Percentiles rank a stretch among this genome's conserved stretches.
Evolutionary conservation across 2,888 invertebrate genomes (phyloP).

Genomic region (Yponomeuta sedellus): DNA sequence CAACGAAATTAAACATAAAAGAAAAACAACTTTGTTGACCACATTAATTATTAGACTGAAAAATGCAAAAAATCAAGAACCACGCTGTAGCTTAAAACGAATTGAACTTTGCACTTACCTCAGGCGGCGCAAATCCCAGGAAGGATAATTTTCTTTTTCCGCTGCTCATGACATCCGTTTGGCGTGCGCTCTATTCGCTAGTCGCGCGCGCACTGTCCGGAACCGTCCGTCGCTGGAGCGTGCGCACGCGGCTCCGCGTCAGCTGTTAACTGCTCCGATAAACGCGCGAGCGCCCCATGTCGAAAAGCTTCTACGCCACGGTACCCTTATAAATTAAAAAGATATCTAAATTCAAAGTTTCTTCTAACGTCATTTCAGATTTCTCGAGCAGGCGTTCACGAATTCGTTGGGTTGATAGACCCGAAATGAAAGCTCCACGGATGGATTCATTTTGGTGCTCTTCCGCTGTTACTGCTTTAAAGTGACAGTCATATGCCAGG

Average conservation of each 20-base stretch:
- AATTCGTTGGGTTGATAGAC: no score
- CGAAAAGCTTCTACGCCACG: neutral
- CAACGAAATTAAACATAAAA: no score
- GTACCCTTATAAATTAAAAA: no score
- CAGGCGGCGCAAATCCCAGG: constrained; percentile 79
- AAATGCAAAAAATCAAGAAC: neutral
- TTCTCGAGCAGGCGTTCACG: no score
- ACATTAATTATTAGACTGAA: no score
- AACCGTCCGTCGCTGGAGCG: neutral
- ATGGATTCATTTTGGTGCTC: no score
- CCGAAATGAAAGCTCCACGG: no score
- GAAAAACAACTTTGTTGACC: no score
- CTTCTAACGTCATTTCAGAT: no score
- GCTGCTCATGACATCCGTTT: constrained; percentile 54
- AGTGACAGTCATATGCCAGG: no score
- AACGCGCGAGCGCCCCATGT: neutral
- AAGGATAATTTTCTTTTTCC: constrained; percentile 84
- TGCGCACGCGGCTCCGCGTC: neutral
- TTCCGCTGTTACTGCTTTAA: no score
- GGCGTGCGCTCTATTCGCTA: neutral
- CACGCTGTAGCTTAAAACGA: neutral
- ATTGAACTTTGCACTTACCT: constrained; percentile 52
- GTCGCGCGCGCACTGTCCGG: constrained; percentile 9
- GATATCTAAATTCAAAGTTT: no score
- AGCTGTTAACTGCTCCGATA: neutral